These are phyloP conservation scores for Drosophila ercepeae DNA, from an alignment of 1,140 invertebrate species.

Conservation along the genomic window DNA sequence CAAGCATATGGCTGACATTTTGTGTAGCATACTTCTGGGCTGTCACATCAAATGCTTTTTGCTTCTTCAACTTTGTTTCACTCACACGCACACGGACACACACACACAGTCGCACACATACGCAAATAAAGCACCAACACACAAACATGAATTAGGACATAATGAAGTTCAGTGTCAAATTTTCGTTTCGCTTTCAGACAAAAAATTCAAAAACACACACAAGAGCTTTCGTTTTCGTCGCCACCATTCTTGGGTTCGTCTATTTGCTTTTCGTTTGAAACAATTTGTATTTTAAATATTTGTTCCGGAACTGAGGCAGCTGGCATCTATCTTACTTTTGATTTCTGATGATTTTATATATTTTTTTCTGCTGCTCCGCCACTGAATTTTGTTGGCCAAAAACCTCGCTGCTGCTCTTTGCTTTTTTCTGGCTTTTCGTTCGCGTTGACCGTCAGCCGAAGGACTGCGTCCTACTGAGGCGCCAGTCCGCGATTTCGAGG, in stretches of 20 bases:
- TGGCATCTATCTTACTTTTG: constrained; percentile 18
- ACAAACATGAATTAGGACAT: constrained; percentile 7
- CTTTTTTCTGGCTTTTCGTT: constrained; percentile 59
- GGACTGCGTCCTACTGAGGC: constrained; percentile 78
- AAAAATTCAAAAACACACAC: constrained; percentile 39
- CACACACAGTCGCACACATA: constrained; percentile 4
- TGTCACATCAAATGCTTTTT: constrained; percentile 44
- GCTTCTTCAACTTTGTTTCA: constrained; percentile 15
- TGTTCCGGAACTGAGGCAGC: constrained; percentile 2
- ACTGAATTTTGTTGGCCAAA: constrained; percentile 15
- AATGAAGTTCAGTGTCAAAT: constrained; percentile 79
- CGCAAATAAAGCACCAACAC: constrained; percentile 1
- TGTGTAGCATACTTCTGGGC: constrained; percentile 49
- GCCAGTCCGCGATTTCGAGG: constrained; percentile 41
- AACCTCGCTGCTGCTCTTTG: constrained; percentile 35
- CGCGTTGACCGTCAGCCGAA: constrained; percentile 79
- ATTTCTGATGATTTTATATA: constrained; percentile 12
- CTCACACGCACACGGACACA: constrained; percentile 14
- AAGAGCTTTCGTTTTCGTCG: constrained; percentile 24
- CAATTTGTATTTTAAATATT: constrained; percentile 15
- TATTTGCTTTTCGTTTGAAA: not conserved
- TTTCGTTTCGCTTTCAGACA: constrained; percentile 65
- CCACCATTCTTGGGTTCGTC: constrained; percentile 9
- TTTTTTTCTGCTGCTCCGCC: constrained; percentile 20
- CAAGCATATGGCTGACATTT: constrained; percentile 65